phyloP scores from a whole-genome alignment of 2,888 invertebrate genomes.

The Zhuqinia jingwanae region DNA sequence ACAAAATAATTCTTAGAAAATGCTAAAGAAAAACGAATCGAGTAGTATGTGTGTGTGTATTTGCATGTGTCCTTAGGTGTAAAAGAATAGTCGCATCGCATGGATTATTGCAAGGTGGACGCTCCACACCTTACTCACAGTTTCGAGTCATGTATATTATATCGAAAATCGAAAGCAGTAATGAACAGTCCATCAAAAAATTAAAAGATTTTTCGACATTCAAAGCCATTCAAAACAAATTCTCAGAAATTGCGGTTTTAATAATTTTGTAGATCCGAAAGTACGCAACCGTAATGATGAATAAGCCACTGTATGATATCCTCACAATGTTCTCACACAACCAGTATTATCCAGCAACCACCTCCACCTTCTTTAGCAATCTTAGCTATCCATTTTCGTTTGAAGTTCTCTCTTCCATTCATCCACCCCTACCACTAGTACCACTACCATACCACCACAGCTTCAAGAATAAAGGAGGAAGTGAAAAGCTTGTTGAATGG shows the following conservation, averaged over 20 bases:
- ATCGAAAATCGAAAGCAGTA: no score
- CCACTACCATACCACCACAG: background rate
- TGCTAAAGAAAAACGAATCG: no score
- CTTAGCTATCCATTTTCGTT: conserved; percentile 5
- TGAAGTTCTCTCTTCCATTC: background rate
- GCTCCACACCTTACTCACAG: no score
- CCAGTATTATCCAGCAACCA: background rate
- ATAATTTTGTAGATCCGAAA: no score
- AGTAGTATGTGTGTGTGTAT: no score
- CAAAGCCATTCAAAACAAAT: background rate
- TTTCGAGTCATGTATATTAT: no score
- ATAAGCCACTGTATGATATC: background rate
- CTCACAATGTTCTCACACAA: background rate
- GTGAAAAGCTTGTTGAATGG: conserved; percentile 40
- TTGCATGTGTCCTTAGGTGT: no score
- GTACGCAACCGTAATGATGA: no score
- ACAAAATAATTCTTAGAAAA: background rate
- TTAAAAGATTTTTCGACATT: background rate
- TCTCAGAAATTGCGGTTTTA: background rate
- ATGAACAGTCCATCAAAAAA: no score
- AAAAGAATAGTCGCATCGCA: no score
- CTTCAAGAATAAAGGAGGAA: conserved; percentile 20
- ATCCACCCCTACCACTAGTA: no score
- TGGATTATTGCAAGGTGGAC: no score
- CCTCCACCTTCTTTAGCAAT: background rate